phyloP scores from a whole-genome alignment of 2,888 invertebrate genomes.

The Brachylomia viminalis region DNA sequence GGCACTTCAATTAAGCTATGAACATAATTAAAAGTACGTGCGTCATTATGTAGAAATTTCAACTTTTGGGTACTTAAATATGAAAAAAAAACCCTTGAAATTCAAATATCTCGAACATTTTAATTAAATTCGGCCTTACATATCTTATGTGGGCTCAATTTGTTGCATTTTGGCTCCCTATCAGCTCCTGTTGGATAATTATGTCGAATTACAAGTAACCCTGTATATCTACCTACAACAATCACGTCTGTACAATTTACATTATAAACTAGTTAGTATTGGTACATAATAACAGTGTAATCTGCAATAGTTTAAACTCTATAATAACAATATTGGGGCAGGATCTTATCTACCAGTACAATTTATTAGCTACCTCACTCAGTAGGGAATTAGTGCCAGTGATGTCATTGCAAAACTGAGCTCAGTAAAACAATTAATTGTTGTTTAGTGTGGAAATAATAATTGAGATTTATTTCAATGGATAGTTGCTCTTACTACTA shows the following conservation, averaged over 20 bases:
- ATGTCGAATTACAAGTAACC: no score
- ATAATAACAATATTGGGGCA: slow-evolving; percentile 52
- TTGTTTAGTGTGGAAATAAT: slow-evolving; percentile 20
- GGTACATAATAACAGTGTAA: slow-evolving; percentile 45
- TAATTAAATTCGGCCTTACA: no score
- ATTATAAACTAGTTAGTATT: slow-evolving; percentile 3
- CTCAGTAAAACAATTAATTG: slow-evolving; percentile 39
- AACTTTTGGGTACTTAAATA: no score
- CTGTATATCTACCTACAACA: background rate
- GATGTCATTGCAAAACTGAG: slow-evolving; percentile 24
- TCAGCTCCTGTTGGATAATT: no score
- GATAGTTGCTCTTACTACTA: background rate
- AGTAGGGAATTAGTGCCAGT: slow-evolving; percentile 33
- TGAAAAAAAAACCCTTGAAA: no score
- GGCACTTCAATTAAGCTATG: no score
- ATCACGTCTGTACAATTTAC: slow-evolving; percentile 17
- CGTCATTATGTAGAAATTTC: no score
- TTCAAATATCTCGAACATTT: no score
- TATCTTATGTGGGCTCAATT: no score
- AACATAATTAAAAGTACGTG: no score
- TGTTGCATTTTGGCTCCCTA: no score
- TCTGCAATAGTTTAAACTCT: slow-evolving; percentile 56
- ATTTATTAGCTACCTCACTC: slow-evolving; percentile 56
- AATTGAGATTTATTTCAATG: slow-evolving; percentile 12
- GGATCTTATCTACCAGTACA: slow-evolving; percentile 54